Base-by-base conservation (phyloP, 2,797 vertebrate genomes). In the Clangula hyemalis region DNA sequence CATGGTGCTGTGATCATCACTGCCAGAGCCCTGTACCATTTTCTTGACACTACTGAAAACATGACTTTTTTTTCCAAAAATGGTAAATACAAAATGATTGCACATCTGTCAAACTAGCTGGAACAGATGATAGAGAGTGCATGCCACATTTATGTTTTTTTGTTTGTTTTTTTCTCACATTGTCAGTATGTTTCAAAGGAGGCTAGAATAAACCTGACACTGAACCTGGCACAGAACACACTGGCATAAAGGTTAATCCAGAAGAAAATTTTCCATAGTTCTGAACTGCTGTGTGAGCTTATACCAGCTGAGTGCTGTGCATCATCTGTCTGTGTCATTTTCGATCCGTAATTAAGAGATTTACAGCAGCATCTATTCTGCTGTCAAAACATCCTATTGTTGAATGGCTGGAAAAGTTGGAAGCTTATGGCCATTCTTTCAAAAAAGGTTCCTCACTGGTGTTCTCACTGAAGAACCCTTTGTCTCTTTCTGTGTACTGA, bases 371-470 rank as follows among this genome's bases (percentile, higher is more conserved):
- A 89, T 47, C 66, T 69, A 72, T 58, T 85, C 82, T 90, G 45
- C 83, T 94, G 58, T 84, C 82, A 91, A 90, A 89, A 94, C 38
- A 90, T 47, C 53, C 58, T 88, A 13, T 30, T 81, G 80, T 81
- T 6, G 45, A 90, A 84, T 17, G 10, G 41, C 10, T 73, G 82
- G 85, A 91, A 43, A 54, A 90, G 28, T 61, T 72, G 51, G 70
- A 91, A 88, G 38, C 58, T 90, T 78, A 77, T 14, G 43, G 49
- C 19, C 41, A n/a, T 75, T 92, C 64, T 45, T 94, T 69, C 1
- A 79, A 68, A 82, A 39, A 24, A 8, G 47, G 30, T 28, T 74
- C 38, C 39, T 80, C 34, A 17, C 30, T 74, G 49, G 8, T 54
- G 30, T 69, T 94, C 41, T 69, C 73, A 41, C n/a, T 81, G 72